Conservation (phyloP, 2,113 vertebrate species). For the Aleadryas rufinucha region DNA sequence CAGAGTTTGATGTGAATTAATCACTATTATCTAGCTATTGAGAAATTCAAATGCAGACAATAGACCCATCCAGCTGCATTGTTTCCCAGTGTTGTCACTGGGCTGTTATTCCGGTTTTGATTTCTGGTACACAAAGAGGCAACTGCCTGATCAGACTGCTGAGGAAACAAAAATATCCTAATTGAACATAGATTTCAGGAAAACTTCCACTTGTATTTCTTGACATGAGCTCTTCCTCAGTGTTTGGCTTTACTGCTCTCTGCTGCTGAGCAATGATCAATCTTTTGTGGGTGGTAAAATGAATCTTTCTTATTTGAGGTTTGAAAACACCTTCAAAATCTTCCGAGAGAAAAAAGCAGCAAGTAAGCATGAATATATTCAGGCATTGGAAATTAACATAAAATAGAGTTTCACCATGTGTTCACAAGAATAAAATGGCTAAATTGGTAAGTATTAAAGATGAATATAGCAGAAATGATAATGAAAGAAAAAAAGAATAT, state of each 20-base stretch:
- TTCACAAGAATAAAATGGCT: background rate
- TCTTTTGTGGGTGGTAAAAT: background rate
- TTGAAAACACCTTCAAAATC: background rate
- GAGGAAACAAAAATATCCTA: background rate
- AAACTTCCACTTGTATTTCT: background rate
- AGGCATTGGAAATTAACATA: background rate
- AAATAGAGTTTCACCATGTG: background rate
- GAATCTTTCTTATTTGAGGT: background rate
- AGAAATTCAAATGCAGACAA: background rate
- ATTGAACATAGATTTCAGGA: background rate
- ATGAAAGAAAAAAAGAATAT: background rate
- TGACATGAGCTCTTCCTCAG: background rate
- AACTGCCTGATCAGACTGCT: background rate
- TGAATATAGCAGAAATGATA: background rate
- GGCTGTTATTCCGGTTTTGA: background rate
- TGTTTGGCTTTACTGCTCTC: background rate
- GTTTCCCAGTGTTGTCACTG: background rate
- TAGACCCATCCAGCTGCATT: background rate
- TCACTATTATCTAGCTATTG: background rate
- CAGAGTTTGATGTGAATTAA: background rate
- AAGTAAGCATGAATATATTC: background rate
- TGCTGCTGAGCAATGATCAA: background rate
- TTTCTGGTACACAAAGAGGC: accelerated
- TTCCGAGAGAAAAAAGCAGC: background rate
- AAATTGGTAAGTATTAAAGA: background rate